These are phyloP conservation scores for Rhorus exstirpatorius DNA, from an alignment of 2,888 invertebrate genomes.

Conservation along the genomic window DNA sequence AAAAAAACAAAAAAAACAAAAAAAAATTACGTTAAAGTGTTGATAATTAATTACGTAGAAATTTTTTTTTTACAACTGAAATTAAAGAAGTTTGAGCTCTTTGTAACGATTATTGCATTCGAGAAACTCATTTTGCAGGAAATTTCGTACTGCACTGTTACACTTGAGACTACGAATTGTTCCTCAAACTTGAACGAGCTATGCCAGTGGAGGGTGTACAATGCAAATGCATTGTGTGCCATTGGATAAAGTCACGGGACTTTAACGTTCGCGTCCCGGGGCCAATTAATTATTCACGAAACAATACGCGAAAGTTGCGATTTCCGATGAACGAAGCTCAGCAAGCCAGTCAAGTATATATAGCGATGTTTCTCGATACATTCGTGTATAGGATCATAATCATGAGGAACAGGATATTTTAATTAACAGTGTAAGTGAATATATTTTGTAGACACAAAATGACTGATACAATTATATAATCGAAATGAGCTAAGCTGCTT, in stretches of 20 bases:
- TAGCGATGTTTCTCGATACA: too few relatives aligned
- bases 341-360: too few relatives aligned
- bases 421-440: too few relatives aligned
- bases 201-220: neutral
- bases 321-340: neutral
- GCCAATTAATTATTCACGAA: constrained; percentile 21
- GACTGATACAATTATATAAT: too few relatives aligned
- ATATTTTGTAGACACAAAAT: too few relatives aligned
- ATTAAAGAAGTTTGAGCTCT: neutral
- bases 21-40: too few relatives aligned
- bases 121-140: neutral
- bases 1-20: too few relatives aligned
- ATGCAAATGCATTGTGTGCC: neutral
- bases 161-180: neutral
- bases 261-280: constrained; percentile 7
- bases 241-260: constrained; percentile 8
- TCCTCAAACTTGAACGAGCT: neutral
- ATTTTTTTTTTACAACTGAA: neutral
- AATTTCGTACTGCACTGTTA: neutral
- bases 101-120: neutral
- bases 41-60: too few relatives aligned
- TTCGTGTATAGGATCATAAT: too few relatives aligned
- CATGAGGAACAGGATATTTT: too few relatives aligned
- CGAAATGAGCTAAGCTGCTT: too few relatives aligned
- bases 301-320: constrained; percentile 3